phyloP scores from a whole-genome alignment of 1,140 invertebrate species.

The Chironomus striatipennis region DNA sequence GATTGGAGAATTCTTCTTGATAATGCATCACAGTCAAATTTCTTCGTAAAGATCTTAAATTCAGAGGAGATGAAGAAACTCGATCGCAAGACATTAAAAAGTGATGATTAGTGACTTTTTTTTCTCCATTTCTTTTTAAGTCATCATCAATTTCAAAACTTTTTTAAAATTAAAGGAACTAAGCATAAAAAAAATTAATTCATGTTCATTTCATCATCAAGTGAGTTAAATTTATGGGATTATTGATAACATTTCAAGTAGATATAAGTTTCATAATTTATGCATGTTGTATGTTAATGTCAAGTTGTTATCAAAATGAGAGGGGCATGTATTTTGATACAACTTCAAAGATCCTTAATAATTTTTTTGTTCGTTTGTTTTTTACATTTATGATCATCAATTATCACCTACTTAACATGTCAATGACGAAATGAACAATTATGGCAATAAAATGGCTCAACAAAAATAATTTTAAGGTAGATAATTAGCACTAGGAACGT shows the following conservation, averaged over 20 bases:
- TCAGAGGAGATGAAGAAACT: background rate
- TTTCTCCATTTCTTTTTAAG: background rate
- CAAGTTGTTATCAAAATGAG: slow-evolving; percentile 8
- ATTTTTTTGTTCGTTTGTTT: background rate
- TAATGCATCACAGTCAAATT: background rate
- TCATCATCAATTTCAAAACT: background rate
- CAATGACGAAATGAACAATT: background rate
- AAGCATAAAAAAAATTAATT: too few species aligned
- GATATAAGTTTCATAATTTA: background rate
- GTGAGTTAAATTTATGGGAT: background rate
- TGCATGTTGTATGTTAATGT: background rate
- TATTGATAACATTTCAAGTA: background rate
- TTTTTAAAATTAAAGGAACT: too few species aligned
- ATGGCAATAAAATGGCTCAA: too few species aligned
- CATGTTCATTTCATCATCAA: background rate
- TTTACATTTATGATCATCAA: background rate
- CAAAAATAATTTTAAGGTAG: too few species aligned
- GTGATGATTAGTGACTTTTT: background rate
- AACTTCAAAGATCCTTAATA: background rate
- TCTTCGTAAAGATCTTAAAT: background rate
- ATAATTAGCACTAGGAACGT: too few species aligned
- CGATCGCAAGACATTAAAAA: background rate
- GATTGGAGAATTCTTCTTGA: too few species aligned
- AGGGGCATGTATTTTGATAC: slow-evolving; percentile 17
- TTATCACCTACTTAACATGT: too few species aligned